Evolutionary conservation across 2,113 vertebrate genomes (phyloP), one percentile per base, ranked within the genome.

Genomic region (Chunga burmeisteri): DNA sequence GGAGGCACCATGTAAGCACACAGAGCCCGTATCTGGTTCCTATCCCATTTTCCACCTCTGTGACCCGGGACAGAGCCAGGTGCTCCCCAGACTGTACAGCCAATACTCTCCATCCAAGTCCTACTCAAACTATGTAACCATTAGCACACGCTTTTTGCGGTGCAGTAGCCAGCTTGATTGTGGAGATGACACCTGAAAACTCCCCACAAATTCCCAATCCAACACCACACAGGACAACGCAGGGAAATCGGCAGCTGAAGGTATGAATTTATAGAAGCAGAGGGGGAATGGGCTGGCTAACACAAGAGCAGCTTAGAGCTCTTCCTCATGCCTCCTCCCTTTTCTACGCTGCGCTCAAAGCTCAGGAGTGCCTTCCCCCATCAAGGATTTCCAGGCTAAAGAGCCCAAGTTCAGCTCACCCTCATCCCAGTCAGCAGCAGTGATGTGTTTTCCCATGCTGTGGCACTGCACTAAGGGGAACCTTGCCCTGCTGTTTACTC

Each of bases 371-470:
- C 79, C 72, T 94, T 74, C 52, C 52, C 34, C 67, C 32, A 53
- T 26, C 7, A 49, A 0, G 7, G 29, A 38, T 65, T 81, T 86
- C 78, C 87, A 90, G 56, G 58, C 66, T 72, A 74, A 55, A 40
- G 65, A 78, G 47, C 50, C 38, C 1, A 1, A 88, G 25, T 25
- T 50, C 59, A 32, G 68, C 88, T 91, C 81, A 20, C 6, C 30
- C 78, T 44, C 50, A 52, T 40, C 50, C 19, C 75, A 63, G 68
- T 6, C 2, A 0, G 75, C 59, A 66, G 44, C 68, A 38, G 53
- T 56, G 96, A 89, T 3, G 1, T 21, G 52, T 80, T 87, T 96
- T 94, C 91, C 95, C 88, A 62, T 46, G 56, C 93, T 5, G 1
- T 10, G 34, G 72, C 42, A 38, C 13, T 0, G 47, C 2, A 1